These are phyloP conservation scores for Eurytoma adleriae DNA, from an alignment of 2,888 invertebrate genomes.

Conservation along the genomic window DNA sequence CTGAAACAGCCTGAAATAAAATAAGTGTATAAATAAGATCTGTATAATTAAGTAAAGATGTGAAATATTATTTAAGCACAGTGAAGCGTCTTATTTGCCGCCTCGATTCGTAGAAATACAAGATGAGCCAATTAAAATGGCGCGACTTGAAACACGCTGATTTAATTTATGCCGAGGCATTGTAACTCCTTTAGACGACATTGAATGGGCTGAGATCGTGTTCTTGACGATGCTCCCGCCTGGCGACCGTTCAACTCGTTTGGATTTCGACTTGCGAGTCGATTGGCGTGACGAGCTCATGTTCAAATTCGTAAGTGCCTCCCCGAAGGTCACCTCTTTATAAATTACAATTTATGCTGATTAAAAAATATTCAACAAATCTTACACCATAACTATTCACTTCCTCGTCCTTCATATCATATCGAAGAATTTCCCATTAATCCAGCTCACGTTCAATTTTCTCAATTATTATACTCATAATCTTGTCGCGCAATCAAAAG, in stretches of 20 bases:
- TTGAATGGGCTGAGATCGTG: constrained; percentile 24
- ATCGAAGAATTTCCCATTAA: background rate
- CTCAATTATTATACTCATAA: background rate
- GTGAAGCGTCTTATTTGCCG: too few species aligned
- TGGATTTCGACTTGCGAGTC: constrained; percentile 15
- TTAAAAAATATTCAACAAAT: too few species aligned
- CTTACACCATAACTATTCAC: background rate
- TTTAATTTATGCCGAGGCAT: constrained; percentile 45
- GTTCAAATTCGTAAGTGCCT: constrained; percentile 24
- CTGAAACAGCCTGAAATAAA: too few species aligned
- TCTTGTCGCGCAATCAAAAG: too few species aligned
- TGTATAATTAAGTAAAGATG: too few species aligned
- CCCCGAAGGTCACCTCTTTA: background rate
- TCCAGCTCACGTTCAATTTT: background rate
- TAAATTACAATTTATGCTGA: background rate
- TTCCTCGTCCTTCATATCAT: background rate
- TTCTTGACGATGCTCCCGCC: constrained; percentile 22
- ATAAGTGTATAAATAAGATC: too few species aligned
- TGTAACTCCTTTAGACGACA: constrained; percentile 40
- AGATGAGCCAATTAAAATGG: constrained; percentile 46
- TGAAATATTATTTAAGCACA: too few species aligned
- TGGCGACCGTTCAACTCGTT: constrained; percentile 28
- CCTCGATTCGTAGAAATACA: background rate
- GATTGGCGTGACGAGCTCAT: constrained; percentile 23
- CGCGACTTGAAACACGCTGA: constrained; percentile 42